Conservation (phyloP, 2,797 vertebrate genomes). For the Chaunax sp. region DNA sequence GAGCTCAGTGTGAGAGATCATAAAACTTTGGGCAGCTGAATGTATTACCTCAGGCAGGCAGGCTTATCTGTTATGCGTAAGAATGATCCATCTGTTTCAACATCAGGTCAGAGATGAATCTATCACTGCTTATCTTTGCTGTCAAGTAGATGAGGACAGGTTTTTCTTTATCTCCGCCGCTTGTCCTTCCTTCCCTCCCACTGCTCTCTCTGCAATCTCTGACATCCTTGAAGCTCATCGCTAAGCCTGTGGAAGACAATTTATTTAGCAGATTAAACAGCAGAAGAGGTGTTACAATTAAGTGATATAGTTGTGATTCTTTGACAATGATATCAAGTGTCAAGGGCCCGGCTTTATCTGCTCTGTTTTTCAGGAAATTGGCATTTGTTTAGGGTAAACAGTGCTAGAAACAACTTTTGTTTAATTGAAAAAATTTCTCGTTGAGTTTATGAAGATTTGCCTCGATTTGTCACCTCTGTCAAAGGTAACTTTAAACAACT, state of each 20-base stretch:
- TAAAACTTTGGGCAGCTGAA: slow-evolving; percentile 39
- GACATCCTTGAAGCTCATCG: slow-evolving; percentile 51
- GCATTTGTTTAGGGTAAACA: neutral
- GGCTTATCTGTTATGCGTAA: slow-evolving; percentile 63
- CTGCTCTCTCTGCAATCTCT: slow-evolving; percentile 16
- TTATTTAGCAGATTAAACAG: slow-evolving; percentile 18
- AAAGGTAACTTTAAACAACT: neutral
- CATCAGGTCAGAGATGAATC: slow-evolving; percentile 68
- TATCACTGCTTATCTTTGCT: slow-evolving; percentile 73
- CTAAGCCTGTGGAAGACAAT: slow-evolving; percentile 9
- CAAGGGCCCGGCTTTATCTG: neutral
- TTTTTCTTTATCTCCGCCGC: slow-evolving; percentile 49
- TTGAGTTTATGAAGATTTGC: neutral
- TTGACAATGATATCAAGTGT: neutral
- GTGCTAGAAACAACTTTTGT: neutral
- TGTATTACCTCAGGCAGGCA: slow-evolving; percentile 63
- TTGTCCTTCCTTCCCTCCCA: slow-evolving; percentile 41
- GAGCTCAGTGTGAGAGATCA: slow-evolving; percentile 42
- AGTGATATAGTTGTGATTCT: neutral
- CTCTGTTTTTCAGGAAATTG: slow-evolving; percentile 22
- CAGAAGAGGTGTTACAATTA: slow-evolving; percentile 10
- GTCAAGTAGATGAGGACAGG: slow-evolving; percentile 62
- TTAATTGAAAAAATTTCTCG: neutral
- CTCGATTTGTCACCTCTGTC: neutral
- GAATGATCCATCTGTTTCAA: slow-evolving; percentile 69